Evolutionary conservation across 2,797 vertebrate genomes (phyloP), one percentile per base, ranked within the genome.

Genomic region (Decapterus maruadsi): DNA sequence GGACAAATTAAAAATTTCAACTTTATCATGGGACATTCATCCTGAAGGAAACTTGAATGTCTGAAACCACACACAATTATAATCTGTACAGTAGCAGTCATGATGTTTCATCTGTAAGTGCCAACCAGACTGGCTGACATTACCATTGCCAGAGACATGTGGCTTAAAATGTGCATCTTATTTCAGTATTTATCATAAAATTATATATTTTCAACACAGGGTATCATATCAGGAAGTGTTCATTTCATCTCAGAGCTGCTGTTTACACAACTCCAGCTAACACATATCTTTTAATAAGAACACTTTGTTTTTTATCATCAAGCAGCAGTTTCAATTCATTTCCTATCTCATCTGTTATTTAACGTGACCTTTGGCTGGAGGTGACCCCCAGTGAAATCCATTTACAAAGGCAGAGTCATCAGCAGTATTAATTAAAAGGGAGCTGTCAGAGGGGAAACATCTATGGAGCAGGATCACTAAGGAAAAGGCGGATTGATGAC

Each of bases 401-500:
- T 69, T 22, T 26, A 14, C 65, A 79, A 87, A 53, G 63, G 42
- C 38, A 11, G 9, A 56, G 73, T 68, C 82, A 69, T 77, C 73
- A 40, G n/a, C 61, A 61, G 56, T 60, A 57, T 77, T 66, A 78
- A 86, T 81, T 78, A 67, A 38, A 42, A 45, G 13, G 22, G 22
- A 36, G 59, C 31, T 51, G 68, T 53, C n/a, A 2, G 59, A 59
- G 43, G 60, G 22, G 12, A 19, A 51, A 13, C 29, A 1, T 46
- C 59, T 76, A 29, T 0, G 19, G 31, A 64, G 58, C 13, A 57
- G 48, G 36, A 50, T 19, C 19, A 8, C 50, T 46, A 13, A 57
- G 50, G 56, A 36, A 75, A 75, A 72, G 46, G 5, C 1, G 2
- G 11, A 90, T 72, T 75, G 60, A 85, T 88, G 75, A 69, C 29